Evolutionary conservation across 2,113 vertebrate genomes (phyloP), one percentile per base, ranked within the genome.

Genomic region (Ceratotherium simum): DNA sequence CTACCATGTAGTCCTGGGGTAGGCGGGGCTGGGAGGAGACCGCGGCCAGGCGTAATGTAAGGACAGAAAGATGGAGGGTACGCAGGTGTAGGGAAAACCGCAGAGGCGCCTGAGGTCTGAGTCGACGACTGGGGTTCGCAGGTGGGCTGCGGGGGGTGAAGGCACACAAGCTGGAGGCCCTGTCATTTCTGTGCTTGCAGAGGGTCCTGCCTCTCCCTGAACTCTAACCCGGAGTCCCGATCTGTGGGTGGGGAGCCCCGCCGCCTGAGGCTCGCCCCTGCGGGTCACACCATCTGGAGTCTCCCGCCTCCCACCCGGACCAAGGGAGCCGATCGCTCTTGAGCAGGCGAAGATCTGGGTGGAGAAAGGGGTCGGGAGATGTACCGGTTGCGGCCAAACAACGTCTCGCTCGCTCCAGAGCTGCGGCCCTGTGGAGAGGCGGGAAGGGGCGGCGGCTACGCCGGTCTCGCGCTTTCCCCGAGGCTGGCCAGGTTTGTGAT

Each of bases 381-480:
- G 8, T 25, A 20, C 5, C 0, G 14, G 11, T 65, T 27, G 27
- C 16, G 0, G 13, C 29, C n/a, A 10, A 81, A 54, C 8, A 36
- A 31, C 4, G 0, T 65, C 46, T 75, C 0, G 0, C 46, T 75
- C 0, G 0, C 29, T 70, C 58, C 54, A 17, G 60, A 60, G 62
- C 39, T 20, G 46, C 5, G 16, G 75, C 31, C 27, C 11, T 2
- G 4, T 25, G 5, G 39, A 51, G 18, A 54, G 48, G 14, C 7
- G 6, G 64, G 27, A 64, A 54, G 18, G 21, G 48, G 11, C 3
- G 27, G 64, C 14, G 36, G 31, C 29, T 29, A n/a, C 16, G 5
- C n/a, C 0, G 7, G 64, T 36, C 21, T 12, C 12, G 0, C n/a
- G 33, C 76, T 69, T 88, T 79, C 39, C 21, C n/a, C 4, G 14